Conservation (phyloP, 2,888 invertebrate genomes). For the Drosophila tanythrix region DNA sequence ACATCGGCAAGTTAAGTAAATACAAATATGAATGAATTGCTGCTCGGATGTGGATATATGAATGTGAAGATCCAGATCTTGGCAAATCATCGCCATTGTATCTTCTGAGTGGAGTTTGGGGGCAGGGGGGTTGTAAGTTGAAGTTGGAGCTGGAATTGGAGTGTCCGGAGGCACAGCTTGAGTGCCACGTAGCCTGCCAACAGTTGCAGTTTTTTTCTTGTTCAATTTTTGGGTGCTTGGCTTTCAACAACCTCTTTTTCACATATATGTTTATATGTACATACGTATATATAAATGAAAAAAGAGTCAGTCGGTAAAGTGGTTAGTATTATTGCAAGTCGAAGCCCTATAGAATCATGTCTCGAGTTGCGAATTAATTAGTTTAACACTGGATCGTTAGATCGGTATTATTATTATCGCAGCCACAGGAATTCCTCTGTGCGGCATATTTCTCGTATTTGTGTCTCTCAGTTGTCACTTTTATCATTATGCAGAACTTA, state of each 20-base stretch:
- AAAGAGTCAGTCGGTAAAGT: background rate
- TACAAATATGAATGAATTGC: slow-evolving; percentile 78
- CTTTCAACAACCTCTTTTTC: slow-evolving; percentile 56
- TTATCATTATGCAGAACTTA: slow-evolving; percentile 48
- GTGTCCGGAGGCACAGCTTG: slow-evolving; percentile 66
- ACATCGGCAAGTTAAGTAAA: slow-evolving; percentile 72
- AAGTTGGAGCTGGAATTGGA: slow-evolving; percentile 32
- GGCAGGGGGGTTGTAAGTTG: background rate
- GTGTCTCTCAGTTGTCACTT: slow-evolving; percentile 1
- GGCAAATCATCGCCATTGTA: slow-evolving; percentile 72
- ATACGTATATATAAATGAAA: background rate
- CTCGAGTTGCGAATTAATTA: slow-evolving; percentile 64
- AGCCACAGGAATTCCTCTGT: slow-evolving; percentile 72
- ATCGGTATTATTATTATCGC: slow-evolving; percentile 48
- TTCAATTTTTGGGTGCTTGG: slow-evolving; percentile 23
- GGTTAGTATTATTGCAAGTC: background rate
- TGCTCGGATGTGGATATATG: slow-evolving; percentile 37
- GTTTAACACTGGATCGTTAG: slow-evolving; percentile 63
- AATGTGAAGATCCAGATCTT: slow-evolving; percentile 63
- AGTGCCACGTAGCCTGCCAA: slow-evolving; percentile 53
- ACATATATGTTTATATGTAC: background rate
- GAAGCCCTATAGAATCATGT: slow-evolving; percentile 62
- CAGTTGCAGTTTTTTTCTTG: slow-evolving; percentile 55
- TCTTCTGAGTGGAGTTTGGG: slow-evolving; percentile 15
- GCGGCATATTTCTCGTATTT: slow-evolving; percentile 39